Conservation (phyloP, 2,113 vertebrate species). For the Bubalus kerabau region DNA sequence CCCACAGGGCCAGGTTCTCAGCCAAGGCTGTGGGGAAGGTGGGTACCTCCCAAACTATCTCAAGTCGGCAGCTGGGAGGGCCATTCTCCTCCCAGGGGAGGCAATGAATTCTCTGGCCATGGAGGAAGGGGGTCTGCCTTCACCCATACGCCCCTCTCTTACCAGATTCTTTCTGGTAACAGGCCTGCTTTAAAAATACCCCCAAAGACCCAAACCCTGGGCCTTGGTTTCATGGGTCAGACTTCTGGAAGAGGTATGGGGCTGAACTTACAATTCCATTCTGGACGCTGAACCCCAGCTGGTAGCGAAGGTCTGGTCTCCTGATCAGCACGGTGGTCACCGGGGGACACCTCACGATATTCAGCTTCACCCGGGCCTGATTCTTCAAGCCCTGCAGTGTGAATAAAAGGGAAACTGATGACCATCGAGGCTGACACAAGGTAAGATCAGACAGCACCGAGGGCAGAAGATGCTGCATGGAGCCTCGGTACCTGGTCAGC, state of each 20-base stretch:
- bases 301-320: conserved; percentile 94
- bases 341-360: conserved; percentile 96
- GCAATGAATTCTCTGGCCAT: background rate
- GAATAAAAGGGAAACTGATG: background rate
- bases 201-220: background rate
- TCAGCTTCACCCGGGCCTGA: conserved; percentile 92
- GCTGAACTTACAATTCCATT: conserved; percentile 93
- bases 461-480: background rate
- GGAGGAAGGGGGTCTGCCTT: background rate
- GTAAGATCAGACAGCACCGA: accelerated
- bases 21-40: too few relatives aligned
- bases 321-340: conserved; percentile 97
- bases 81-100: accelerated
- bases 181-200: background rate
- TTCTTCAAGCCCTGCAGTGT: conserved; percentile 92
- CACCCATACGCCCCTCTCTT: too few relatives aligned
- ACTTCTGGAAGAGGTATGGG: background rate
- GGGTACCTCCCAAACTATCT: background rate
- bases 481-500: accelerated
- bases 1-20: background rate
- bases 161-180: background rate
- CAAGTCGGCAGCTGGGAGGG: background rate
- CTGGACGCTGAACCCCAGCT: conserved; percentile 97
- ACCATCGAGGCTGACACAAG: accelerated
- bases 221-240: background rate